Conservation (phyloP, 2,797 vertebrate species). For the Alauda arvensis region DNA sequence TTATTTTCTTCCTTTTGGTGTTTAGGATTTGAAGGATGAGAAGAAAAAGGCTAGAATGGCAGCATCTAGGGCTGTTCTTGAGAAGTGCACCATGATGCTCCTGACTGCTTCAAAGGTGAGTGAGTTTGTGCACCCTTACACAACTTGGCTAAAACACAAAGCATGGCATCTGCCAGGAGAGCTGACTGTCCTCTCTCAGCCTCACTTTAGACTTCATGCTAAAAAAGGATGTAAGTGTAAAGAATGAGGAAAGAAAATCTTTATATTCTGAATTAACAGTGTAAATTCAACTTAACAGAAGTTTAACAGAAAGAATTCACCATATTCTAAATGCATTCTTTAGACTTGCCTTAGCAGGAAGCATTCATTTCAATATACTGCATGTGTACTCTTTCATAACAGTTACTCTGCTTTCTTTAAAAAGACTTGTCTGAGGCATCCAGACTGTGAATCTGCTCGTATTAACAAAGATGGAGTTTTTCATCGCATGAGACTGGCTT, state of each 20-base stretch:
- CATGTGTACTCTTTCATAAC: neutral
- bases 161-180: neutral
- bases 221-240: neutral
- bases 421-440: conserved; percentile 96
- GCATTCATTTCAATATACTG: neutral
- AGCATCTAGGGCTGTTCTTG: conserved; percentile 91
- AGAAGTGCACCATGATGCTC: conserved; percentile 99
- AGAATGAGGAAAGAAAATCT: neutral
- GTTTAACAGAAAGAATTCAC: neutral
- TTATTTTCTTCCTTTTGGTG: neutral
- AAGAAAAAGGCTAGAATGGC: conserved; percentile 98
- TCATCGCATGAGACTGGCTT: conserved; percentile 91
- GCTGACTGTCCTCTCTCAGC: neutral
- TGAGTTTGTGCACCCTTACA: too few relatives aligned
- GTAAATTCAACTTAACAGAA: neutral
- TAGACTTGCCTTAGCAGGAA: neutral
- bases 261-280: neutral
- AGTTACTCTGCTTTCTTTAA: conserved; percentile 33
- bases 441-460: conserved; percentile 94
- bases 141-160: neutral
- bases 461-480: conserved; percentile 97
- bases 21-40: conserved; percentile 95
- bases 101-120: conserved; percentile 96
- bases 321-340: neutral
- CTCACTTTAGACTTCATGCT: neutral